A percentile compares a stretch with the other conserved stretches of the same genome.
Evolutionary conservation across 2,888 invertebrate species (phyloP).

Genomic region (Liodrosophila aerea): DNA sequence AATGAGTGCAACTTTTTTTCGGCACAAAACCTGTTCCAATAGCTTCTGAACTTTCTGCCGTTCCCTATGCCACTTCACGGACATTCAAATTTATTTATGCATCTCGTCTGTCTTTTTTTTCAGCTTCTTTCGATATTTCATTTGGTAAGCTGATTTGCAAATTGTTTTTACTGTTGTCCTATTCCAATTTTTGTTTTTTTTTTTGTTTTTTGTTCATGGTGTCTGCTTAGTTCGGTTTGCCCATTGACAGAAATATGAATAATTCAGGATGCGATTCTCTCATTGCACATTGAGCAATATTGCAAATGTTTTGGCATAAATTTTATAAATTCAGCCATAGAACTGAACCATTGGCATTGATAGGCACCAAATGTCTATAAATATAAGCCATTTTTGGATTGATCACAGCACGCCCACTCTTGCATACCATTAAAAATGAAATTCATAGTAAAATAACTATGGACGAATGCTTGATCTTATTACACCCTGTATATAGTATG

Average conservation of each 20-base stretch:
- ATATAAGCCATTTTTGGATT: constrained; percentile 43
- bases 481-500: no score
- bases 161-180: constrained; percentile 19
- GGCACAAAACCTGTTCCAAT: constrained; percentile 5
- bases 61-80: constrained; percentile 2
- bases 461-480: no score
- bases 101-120: constrained; percentile 9
- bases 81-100: constrained; percentile 49
- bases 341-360: no score
- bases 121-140: constrained; percentile 57
- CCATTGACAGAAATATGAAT: constrained; percentile 61
- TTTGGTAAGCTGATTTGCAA: constrained; percentile 71
- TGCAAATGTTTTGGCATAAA: constrained; percentile 18
- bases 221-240: constrained; percentile 33
- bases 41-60: not conserved
- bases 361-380: constrained; percentile 13
- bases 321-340: constrained; percentile 5
- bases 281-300: constrained; percentile 34
- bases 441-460: no score
- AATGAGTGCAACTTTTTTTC: constrained; percentile 75
- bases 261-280: constrained; percentile 62
- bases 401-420: constrained; percentile 52
- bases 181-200: no score
- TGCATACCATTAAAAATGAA: not conserved
- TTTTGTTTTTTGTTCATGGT: constrained; percentile 10